A percentile compares a stretch with the other conserved stretches of the same genome.
Evolutionary conservation across 2,113 vertebrate species (phyloP).

Genomic region (Diadophis punctatus): DNA sequence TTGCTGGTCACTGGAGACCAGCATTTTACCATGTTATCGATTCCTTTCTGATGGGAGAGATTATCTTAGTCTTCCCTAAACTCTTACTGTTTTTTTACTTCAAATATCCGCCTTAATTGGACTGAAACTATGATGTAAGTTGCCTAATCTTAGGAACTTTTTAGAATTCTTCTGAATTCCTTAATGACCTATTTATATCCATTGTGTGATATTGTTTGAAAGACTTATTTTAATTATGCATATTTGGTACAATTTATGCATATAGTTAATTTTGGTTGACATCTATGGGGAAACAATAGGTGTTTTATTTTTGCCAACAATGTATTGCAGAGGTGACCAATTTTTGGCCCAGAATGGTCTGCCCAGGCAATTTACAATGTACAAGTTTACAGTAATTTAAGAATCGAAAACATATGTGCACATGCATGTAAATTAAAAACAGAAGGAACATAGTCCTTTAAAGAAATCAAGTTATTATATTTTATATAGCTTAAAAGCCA

Average conservation of each 20-base stretch:
- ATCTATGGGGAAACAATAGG: neutral
- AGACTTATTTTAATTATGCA: neutral
- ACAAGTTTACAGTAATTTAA: neutral
- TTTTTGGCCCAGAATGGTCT: neutral
- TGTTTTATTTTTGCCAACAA: neutral
- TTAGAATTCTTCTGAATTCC: neutral
- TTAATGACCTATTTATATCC: conserved; percentile 9
- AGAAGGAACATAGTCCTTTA: neutral
- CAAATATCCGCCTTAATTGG: neutral
- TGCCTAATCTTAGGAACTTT: neutral
- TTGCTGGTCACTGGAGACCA: neutral
- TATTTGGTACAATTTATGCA: neutral
- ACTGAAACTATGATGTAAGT: neutral
- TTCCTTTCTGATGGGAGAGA: neutral
- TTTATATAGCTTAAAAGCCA: neutral
- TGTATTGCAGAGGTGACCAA: neutral
- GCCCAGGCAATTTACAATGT: neutral
- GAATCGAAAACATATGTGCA: neutral
- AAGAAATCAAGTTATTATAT: neutral
- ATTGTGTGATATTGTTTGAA: neutral
- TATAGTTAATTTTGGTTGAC: neutral
- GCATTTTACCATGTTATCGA: neutral
- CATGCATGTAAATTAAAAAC: neutral
- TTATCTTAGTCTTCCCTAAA: neutral
- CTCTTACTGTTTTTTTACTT: neutral